Base-by-base conservation (phyloP, 1,140 invertebrate species). In the Venturia canescens region DNA sequence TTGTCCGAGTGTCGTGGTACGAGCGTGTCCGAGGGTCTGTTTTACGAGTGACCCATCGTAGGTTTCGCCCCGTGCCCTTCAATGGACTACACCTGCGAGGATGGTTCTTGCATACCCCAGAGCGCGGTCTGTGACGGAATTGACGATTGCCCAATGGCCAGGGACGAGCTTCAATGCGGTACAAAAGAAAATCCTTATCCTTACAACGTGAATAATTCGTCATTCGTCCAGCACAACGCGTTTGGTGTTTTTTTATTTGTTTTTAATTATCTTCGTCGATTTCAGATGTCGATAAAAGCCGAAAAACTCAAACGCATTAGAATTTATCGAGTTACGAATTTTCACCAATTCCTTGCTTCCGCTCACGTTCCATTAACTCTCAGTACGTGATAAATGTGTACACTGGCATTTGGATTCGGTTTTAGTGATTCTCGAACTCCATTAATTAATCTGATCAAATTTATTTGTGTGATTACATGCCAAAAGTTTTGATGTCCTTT, bases 151-250 rank as follows among this genome's bases (percentile, higher is more conserved):
- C 92, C 94, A 44, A 95, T 96, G 89, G 92, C 93, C 87, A 95
- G 95, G 81, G 96, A 97, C 87, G 96, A 97, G 92, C 87, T 87
- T 80, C 88, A 93, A 87, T 95, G 95, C 87, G 92, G 92, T 92
- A 91, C 82, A 87, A 86, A 89, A 44, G 38, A 79, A 66, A 81
- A 80, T 80, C 63, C 81, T 74, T 53, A 79, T 80, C 79, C 67
- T 80, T 79, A 80, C 18, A 63, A 57, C 57, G 60, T 44, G 72
- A 48, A 80, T 48, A 16, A 72, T 11, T 11, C 57, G 75, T 13
- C 0, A 66, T 21, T 60, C 21, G 53, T 21, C 75, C 23, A 66
- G n/a, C 31, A 27, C 71, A 23, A 18, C 50, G 13, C 26, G 78
- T 79, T 57, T 23, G 60, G 27, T 63, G 0, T 63, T 63, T 63